Conservation (phyloP, 2,888 invertebrate genomes). For the Limenitis camilla region DNA sequence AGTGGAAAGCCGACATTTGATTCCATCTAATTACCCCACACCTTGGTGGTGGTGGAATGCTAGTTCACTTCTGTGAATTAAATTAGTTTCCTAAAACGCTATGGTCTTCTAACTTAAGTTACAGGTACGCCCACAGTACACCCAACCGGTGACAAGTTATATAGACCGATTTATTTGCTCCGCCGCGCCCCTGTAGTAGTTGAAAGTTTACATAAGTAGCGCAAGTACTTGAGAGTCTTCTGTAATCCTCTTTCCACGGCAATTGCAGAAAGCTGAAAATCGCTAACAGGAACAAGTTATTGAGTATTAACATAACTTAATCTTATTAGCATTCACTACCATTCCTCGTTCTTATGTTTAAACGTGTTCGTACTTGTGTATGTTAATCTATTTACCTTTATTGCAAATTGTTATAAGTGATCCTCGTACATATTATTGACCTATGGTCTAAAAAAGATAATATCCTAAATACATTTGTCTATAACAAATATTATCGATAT, state of each 20-base stretch:
- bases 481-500: too few species aligned
- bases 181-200: conserved; percentile 7
- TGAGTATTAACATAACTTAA: not conserved
- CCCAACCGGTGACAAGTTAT: conserved; percentile 10
- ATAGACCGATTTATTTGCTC: conserved; percentile 16
- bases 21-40: too few species aligned
- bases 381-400: too few species aligned
- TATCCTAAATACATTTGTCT: too few species aligned
- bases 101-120: not conserved
- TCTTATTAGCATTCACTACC: too few species aligned
- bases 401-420: too few species aligned
- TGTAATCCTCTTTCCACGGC: conserved; percentile 1
- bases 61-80: not conserved
- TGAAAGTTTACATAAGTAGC: conserved; percentile 10
- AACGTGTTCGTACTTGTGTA: too few species aligned
- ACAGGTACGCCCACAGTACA: conserved; percentile 1
- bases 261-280: conserved; percentile 7
- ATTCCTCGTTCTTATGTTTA: too few species aligned
- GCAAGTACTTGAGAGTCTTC: conserved; percentile 7
- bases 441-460: too few species aligned
- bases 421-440: too few species aligned
- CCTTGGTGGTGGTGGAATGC: too few species aligned
- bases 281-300: not conserved
- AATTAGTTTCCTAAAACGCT: not conserved
- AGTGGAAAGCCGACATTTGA: too few species aligned